A percentile compares a stretch with the other conserved stretches of the same genome.
These are phyloP conservation scores for Acronicta aceris DNA, from an alignment of 2,888 invertebrate genomes.

Conservation along the genomic window DNA sequence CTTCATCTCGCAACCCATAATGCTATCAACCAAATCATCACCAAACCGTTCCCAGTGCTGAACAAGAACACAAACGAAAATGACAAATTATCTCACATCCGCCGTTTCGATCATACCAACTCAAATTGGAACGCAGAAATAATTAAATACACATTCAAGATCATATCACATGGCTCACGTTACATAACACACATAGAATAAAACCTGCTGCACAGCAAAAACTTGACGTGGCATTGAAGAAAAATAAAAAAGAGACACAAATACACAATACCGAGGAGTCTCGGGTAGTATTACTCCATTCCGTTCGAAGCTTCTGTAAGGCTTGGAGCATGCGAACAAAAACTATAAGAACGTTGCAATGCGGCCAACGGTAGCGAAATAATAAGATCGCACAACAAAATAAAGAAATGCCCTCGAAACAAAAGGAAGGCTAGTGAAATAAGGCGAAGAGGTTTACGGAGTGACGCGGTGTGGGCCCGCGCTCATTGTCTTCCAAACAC, in stretches of 20 bases:
- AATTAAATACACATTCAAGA: slow-evolving; percentile 69
- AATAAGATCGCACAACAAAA: slow-evolving; percentile 89
- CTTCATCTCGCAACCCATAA: slow-evolving; percentile 44
- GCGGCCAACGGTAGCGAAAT: slow-evolving; percentile 88
- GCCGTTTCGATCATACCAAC: slow-evolving; percentile 70
- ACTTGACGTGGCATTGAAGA: slow-evolving; percentile 74
- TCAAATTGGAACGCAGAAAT: slow-evolving; percentile 70
- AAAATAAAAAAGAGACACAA: slow-evolving; percentile 76
- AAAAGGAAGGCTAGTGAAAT: slow-evolving; percentile 87
- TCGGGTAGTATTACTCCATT: slow-evolving; percentile 86
- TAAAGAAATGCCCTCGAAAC: slow-evolving; percentile 86
- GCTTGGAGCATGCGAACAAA: slow-evolving; percentile 78
- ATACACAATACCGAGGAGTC: slow-evolving; percentile 85
- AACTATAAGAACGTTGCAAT: slow-evolving; percentile 80
- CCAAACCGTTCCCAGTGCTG: slow-evolving; percentile 35
- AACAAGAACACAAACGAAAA: slow-evolving; percentile 56
- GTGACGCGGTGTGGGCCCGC: slow-evolving; percentile 87
- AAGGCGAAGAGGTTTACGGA: slow-evolving; percentile 87
- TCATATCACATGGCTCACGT: slow-evolving; percentile 69
- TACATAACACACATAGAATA: slow-evolving; percentile 76
- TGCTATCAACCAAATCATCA: slow-evolving; percentile 47
- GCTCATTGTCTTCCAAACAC: slow-evolving; percentile 78
- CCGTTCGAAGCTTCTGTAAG: slow-evolving; percentile 74
- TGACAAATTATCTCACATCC: slow-evolving; percentile 69
- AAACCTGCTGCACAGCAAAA: slow-evolving; percentile 70